Percentiles rank a stretch among this genome's conserved stretches.
Conservation (phyloP, 2,113 vertebrate genomes). For the Melanocharis versteri region DNA sequence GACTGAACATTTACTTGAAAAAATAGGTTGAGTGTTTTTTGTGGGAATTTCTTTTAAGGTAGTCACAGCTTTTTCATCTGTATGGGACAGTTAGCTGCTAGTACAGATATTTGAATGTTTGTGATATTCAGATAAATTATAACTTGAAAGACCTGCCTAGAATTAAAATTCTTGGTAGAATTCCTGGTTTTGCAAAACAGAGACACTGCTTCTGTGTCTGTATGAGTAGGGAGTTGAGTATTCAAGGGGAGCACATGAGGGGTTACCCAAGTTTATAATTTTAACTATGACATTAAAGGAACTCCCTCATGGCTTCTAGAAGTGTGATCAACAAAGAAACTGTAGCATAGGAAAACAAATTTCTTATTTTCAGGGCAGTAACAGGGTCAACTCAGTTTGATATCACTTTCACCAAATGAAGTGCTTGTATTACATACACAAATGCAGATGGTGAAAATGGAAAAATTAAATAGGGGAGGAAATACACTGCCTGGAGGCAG, state of each 20-base stretch:
- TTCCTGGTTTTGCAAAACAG: neutral
- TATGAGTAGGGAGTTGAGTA: neutral
- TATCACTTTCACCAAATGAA: neutral
- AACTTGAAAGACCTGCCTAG: neutral
- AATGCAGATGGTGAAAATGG: conserved; percentile 16
- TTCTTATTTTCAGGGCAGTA: conserved; percentile 26
- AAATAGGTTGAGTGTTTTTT: neutral
- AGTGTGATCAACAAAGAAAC: conserved; percentile 29
- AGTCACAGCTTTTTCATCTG: neutral
- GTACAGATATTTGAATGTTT: neutral
- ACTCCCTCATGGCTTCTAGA: neutral
- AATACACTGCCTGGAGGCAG: conserved; percentile 26
- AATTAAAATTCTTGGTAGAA: neutral
- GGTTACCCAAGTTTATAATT: neutral
- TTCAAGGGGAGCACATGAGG: neutral
- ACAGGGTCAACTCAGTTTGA: neutral
- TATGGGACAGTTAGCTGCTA: neutral
- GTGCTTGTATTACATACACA: neutral
- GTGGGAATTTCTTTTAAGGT: neutral
- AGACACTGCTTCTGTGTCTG: neutral
- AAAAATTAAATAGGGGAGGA: neutral
- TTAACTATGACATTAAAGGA: neutral
- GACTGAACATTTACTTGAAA: neutral
- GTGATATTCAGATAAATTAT: neutral
- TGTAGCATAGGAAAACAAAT: neutral